Conservation (phyloP, 2,797 vertebrate species). For the Sebastes melanostomus region DNA sequence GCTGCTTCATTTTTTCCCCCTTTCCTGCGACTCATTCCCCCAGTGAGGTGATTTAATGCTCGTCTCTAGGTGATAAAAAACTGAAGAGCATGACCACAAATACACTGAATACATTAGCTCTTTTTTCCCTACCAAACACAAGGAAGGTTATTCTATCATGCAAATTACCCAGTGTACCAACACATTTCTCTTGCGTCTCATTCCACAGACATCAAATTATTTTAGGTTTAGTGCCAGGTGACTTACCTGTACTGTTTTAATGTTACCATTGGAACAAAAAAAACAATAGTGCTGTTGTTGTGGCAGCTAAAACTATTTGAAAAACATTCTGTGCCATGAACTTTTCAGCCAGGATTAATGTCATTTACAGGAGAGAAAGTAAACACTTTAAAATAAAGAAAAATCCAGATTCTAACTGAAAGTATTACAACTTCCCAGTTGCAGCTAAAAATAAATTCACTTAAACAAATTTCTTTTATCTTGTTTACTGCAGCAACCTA, state of each 20-base stretch:
- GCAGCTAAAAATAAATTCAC: not conserved
- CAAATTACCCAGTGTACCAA: slow-evolving; percentile 79
- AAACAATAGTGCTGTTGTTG: slow-evolving; percentile 42
- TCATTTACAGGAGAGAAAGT: slow-evolving; percentile 13
- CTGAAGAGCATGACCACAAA: slow-evolving; percentile 88
- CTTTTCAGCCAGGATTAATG: slow-evolving; percentile 53
- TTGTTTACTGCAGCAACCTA: not conserved
- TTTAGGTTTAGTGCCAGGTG: slow-evolving; percentile 77
- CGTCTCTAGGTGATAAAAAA: slow-evolving; percentile 87
- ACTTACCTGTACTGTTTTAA: slow-evolving; percentile 71
- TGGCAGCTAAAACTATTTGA: slow-evolving; percentile 54
- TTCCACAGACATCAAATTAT: slow-evolving; percentile 77
- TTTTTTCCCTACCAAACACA: slow-evolving; percentile 71
- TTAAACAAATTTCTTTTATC: not conserved
- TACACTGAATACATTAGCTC: slow-evolving; percentile 87
- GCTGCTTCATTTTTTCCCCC: slow-evolving; percentile 77
- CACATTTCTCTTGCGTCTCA: slow-evolving; percentile 76
- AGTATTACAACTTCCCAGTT: not conserved
- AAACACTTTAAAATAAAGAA: slow-evolving; percentile 34
- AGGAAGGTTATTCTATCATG: slow-evolving; percentile 87
- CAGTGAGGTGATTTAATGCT: slow-evolving; percentile 88
- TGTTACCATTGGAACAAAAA: slow-evolving; percentile 30
- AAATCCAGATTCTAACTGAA: not conserved
- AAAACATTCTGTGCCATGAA: slow-evolving; percentile 49
- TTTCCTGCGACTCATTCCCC: slow-evolving; percentile 81